Evolutionary conservation across 37 sponge, comb jelly and placozoan genomes (phyloP).

Genomic region (Chondrosia reniformis): DNA sequence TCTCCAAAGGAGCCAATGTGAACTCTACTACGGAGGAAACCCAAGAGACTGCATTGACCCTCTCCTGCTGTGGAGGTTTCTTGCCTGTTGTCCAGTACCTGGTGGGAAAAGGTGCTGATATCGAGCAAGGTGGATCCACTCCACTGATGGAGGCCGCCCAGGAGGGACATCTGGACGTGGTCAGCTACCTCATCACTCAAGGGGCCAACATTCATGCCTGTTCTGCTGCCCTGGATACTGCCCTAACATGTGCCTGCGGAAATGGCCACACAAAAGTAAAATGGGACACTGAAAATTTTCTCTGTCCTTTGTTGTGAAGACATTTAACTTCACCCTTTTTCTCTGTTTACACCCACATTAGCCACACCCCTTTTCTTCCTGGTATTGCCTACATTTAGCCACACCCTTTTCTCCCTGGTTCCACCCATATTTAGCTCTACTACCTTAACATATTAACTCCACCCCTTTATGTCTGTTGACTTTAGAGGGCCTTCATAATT

Average conservation of each 20-base stretch:
- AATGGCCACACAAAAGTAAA: conserved; percentile 64
- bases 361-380: too few relatives aligned
- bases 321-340: too few relatives aligned
- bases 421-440: too few relatives aligned
- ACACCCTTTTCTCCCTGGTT: too few relatives aligned
- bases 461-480: too few relatives aligned
- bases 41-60: conserved; percentile 84
- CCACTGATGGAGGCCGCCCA: conserved; percentile 86
- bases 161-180: conserved; percentile 76
- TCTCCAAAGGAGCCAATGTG: conserved; percentile 59
- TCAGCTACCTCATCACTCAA: conserved; percentile 65
- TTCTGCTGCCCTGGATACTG: conserved; percentile 68
- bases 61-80: conserved; percentile 83
- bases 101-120: conserved; percentile 65
- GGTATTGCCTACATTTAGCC: too few relatives aligned
- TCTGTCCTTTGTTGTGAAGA: too few relatives aligned
- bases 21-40: conserved; percentile 84
- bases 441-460: too few relatives aligned
- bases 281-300: too few relatives aligned
- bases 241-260: conserved; percentile 67
- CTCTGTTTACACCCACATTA: too few relatives aligned
- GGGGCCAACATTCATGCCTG: conserved; percentile 65
- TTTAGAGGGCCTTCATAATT: too few relatives aligned
- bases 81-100: conserved; percentile 62
- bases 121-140: conserved; percentile 77